Evolutionary conservation across 2,888 invertebrate species (phyloP).

Genomic region (Nomada ferruginata): DNA sequence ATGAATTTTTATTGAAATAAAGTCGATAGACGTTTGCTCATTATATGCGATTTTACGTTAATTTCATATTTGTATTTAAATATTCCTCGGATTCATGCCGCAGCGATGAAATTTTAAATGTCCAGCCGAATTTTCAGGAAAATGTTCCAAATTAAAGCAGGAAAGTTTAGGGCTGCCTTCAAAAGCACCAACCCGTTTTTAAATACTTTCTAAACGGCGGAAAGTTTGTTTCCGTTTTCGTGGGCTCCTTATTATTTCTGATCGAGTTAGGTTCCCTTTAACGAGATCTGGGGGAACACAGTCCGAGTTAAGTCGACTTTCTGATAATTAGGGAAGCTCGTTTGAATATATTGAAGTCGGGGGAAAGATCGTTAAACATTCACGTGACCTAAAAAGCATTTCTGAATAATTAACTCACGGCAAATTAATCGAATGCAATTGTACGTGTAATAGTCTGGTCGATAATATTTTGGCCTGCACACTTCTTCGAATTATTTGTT

Average conservation of each 20-base stretch:
- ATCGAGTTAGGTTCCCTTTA: neutral
- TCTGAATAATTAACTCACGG: slow-evolving; percentile 6
- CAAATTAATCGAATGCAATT: slow-evolving; percentile 11
- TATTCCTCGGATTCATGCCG: no score
- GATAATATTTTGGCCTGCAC: neutral
- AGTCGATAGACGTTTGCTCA: no score
- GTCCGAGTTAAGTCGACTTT: slow-evolving; percentile 19
- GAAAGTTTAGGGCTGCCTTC: no score
- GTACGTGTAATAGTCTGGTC: neutral
- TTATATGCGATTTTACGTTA: no score
- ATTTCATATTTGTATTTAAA: no score
- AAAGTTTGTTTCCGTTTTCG: neutral
- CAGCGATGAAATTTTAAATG: no score
- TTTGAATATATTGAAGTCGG: slow-evolving; percentile 24
- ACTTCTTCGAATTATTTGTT: slow-evolving; percentile 4
- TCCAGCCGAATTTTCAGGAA: no score
- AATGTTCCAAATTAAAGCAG: no score
- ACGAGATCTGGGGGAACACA: neutral
- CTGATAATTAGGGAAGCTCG: slow-evolving; percentile 20
- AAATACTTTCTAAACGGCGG: neutral
- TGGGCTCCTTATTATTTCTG: neutral
- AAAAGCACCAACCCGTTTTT: neutral
- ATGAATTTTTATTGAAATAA: no score
- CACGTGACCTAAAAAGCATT: slow-evolving; percentile 7
- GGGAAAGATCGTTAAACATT: neutral